Percentiles rank a stretch among this genome's conserved stretches.
Conservation (phyloP, 2,113 vertebrate genomes). For the Naja naja region DNA sequence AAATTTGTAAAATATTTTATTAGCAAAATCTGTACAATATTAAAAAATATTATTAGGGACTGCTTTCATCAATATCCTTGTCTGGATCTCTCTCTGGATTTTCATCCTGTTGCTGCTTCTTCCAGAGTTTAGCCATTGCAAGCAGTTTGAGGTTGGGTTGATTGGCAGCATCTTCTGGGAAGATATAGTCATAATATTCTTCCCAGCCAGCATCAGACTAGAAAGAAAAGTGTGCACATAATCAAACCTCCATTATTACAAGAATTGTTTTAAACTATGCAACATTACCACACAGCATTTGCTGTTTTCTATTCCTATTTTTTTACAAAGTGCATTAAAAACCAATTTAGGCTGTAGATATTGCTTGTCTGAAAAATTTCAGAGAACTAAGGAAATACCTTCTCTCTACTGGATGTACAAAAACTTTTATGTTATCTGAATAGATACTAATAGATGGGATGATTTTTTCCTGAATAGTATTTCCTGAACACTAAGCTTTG, state of each 20-base stretch:
- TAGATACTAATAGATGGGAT: neutral
- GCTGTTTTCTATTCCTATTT: neutral
- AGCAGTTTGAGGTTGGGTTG: conserved; percentile 97
- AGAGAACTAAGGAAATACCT: neutral
- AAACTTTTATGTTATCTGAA: neutral
- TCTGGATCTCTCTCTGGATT: conserved; percentile 67
- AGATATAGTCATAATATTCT: conserved; percentile 98
- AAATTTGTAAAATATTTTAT: conserved; percentile 47
- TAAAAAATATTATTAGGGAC: conserved; percentile 50
- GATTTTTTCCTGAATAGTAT: neutral
- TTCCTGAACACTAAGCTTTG: neutral
- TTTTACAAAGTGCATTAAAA: neutral
- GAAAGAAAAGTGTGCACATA: neutral
- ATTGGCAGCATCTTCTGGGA: conserved; percentile 96
- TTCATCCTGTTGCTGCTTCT: conserved; percentile 81
- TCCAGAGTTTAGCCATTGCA: conserved; percentile 99
- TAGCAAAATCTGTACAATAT: conserved; percentile 59
- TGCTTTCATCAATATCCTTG: conserved; percentile 66
- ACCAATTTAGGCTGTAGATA: neutral
- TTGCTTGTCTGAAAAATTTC: neutral
- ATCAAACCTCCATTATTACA: neutral
- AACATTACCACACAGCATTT: neutral
- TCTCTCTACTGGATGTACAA: neutral
- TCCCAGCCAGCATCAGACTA: conserved; percentile 98
- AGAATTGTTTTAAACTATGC: neutral